Evolutionary conservation across 2,113 vertebrate species (phyloP).

Genomic region (Sylvicapra grimmia): DNA sequence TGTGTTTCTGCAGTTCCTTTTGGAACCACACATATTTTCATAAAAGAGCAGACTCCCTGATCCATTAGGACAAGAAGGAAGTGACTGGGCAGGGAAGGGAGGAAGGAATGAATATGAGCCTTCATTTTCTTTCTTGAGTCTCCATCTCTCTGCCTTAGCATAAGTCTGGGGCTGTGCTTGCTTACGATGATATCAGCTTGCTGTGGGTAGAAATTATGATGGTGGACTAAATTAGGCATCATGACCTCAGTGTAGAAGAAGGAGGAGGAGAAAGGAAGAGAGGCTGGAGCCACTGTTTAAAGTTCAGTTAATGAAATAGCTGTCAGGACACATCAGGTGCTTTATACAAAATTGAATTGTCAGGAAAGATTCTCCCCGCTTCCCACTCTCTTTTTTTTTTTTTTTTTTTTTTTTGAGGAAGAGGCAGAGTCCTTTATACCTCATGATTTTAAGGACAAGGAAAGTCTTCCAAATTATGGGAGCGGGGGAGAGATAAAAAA

Average conservation of each 20-base stretch:
- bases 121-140: not conserved
- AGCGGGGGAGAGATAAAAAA: not conserved
- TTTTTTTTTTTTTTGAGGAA: not conserved
- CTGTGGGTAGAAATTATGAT: slow-evolving; percentile 52
- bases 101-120: not conserved
- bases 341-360: not conserved
- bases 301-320: slow-evolving; percentile 4
- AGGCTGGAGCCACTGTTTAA: not conserved
- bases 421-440: not conserved
- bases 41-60: not conserved
- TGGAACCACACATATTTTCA: not conserved
- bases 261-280: not conserved
- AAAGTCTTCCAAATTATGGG: not conserved
- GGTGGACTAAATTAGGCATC: slow-evolving; percentile 47
- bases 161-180: not conserved
- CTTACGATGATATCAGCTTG: slow-evolving; percentile 36
- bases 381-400: not conserved
- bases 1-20: not conserved
- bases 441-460: not conserved
- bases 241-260: slow-evolving; percentile 34
- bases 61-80: not conserved
- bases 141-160: slow-evolving; percentile 14
- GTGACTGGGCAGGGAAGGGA: not conserved
- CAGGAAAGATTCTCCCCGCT: not conserved
- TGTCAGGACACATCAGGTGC: not conserved